phyloP scores from a whole-genome alignment of 2,888 invertebrate species.

The Rhodophaea formosa region DNA sequence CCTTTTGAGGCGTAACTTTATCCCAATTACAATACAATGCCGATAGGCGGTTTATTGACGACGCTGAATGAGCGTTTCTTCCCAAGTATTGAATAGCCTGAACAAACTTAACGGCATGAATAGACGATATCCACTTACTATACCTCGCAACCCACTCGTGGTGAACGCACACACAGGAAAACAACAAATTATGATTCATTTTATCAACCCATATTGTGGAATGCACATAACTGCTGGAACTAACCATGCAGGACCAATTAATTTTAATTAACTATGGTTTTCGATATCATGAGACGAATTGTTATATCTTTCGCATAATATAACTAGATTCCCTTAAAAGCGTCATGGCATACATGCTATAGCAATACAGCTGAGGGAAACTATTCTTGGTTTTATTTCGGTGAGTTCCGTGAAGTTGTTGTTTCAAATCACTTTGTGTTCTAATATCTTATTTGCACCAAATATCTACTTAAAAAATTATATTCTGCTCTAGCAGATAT shows the following conservation, averaged over 20 bases:
- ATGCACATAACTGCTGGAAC: not conserved
- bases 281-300: too few relatives aligned
- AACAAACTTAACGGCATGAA: constrained; percentile 47
- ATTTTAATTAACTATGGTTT: not conserved
- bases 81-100: constrained; percentile 49
- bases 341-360: too few relatives aligned
- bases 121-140: constrained; percentile 54
- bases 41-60: constrained; percentile 79
- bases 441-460: too few relatives aligned
- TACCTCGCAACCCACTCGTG: not conserved
- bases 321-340: too few relatives aligned
- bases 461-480: too few relatives aligned
- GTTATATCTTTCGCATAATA: too few relatives aligned
- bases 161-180: not conserved
- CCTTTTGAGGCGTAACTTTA: constrained; percentile 47
- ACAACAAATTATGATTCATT: constrained; percentile 13
- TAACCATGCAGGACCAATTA: not conserved
- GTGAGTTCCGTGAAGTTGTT: too few relatives aligned
- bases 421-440: too few relatives aligned
- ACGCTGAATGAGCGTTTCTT: constrained; percentile 64
- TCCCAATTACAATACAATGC: constrained; percentile 77
- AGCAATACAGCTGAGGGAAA: too few relatives aligned
- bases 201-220: not conserved
- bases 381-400: too few relatives aligned
- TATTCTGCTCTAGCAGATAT: too few relatives aligned